Percentiles rank a stretch among this genome's conserved stretches.
phyloP scores from a whole-genome alignment of 2,113 vertebrate genomes.

The Neomonachus schauinslandi region DNA sequence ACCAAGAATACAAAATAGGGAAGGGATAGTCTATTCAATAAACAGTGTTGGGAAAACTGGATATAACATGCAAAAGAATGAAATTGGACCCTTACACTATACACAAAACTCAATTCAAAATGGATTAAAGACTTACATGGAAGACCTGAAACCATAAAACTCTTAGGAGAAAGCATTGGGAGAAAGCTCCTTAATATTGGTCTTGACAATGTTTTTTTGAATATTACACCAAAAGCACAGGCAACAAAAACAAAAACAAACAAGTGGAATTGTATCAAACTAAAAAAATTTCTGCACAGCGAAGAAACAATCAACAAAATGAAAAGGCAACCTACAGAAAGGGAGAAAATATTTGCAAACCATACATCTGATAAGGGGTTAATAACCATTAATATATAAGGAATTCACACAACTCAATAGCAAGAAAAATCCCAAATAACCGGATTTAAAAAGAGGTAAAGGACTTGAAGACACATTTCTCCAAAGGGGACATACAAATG shows the following conservation, averaged over 20 bases:
- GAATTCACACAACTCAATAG: not conserved
- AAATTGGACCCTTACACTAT: not conserved
- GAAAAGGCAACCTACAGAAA: not conserved
- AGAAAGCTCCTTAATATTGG: not conserved
- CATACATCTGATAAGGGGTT: not conserved
- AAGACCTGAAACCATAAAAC: not conserved
- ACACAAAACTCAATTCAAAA: not conserved
- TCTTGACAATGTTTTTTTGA: not conserved
- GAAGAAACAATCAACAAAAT: not conserved
- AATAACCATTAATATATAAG: not conserved
- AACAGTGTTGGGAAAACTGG: not conserved
- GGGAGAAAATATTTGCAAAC: not conserved
- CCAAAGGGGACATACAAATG: not conserved
- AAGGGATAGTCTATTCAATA: not conserved
- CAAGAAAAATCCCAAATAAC: not conserved
- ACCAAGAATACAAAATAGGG: not conserved
- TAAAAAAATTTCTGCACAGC: not conserved
- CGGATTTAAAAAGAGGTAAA: not conserved
- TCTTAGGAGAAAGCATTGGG: not conserved
- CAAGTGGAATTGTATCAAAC: not conserved
- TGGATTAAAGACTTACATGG: not conserved
- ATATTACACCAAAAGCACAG: not conserved
- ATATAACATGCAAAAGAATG: not conserved
- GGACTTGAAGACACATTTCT: not conserved
- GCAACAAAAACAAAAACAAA: not conserved